Base-by-base conservation (phyloP, 2,888 invertebrate genomes). In the Heliothis peltigera region DNA sequence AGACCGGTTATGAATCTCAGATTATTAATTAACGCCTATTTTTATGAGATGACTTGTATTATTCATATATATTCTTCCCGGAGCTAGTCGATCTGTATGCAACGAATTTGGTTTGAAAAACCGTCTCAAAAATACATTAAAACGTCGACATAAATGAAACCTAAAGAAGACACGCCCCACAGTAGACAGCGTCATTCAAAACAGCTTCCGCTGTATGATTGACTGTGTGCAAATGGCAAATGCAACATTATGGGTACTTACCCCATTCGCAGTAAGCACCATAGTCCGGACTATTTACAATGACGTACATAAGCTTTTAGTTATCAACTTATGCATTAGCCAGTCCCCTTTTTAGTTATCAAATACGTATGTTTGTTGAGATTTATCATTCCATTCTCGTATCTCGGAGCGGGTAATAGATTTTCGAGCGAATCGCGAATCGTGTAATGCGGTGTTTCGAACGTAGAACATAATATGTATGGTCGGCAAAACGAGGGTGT, bases 251-350 rank as follows among this genome's bases (percentile, higher is more conserved):
- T 17, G 21, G 22, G 51, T n/a, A 42, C 28, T 47, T 64, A 46
- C 6, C 46, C 15, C 21, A 5, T 17, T 15, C 21, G 12, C 21
- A 46, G n/a, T 39, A n/a, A 39, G n/a, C n/a, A 39, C 39, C 15
- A 39, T 72, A 64, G 42, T 47, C 21, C 44, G 44, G 47, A 42
- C 42, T 35, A 28, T 57, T 39, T 39, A 64, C 61, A 70, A 65
- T 86, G 86, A 87, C 85, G 86, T 84, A 84, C 63, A 70, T 85
- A 87, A 84, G 90, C 91, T 91, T 91, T 91, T 90, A 91, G 91
- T 87, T 91, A 91, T 91, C 90, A 85, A 82, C 70, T 84, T 84
- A 79, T 87, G 84, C 87, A 91, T 91, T 91, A 88, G 85, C 77
- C 74, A 79, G 68, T 61, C 70, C 64, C 70, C 71, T 81, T 84